Evolutionary conservation across 30 jellyfish, hydroid and myxozoan species (phyloP).

Genomic region (Chironex yamaguchii): DNA sequence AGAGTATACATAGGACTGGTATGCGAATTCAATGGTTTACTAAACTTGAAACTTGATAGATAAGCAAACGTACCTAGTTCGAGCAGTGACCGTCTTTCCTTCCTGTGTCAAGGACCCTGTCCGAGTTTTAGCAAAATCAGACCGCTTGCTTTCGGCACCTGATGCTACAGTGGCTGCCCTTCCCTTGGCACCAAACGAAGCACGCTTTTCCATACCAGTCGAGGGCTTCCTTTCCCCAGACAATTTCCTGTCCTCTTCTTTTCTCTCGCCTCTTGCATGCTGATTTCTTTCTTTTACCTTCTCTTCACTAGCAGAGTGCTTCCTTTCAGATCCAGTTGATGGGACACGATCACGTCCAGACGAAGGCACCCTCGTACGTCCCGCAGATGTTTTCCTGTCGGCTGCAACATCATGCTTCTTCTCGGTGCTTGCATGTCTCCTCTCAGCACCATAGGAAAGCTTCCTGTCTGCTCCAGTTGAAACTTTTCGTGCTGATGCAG

Average conservation of each 20-base stretch:
- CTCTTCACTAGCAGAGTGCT: neutral
- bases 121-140: conserved; percentile 51
- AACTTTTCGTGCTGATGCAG: neutral
- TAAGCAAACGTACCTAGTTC: conserved; percentile 54
- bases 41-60: too few species aligned
- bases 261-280: neutral
- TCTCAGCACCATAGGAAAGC: neutral
- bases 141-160: conserved; percentile 50
- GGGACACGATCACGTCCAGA: neutral
- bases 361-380: neutral
- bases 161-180: conserved; percentile 76
- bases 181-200: conserved; percentile 63
- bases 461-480: too few species aligned
- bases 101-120: conserved; percentile 45
- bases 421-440: neutral
- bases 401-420: neutral
- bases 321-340: neutral
- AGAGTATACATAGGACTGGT: too few species aligned
- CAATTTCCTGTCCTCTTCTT: neutral
- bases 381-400: neutral
- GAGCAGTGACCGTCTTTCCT: neutral
- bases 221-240: conserved; percentile 14
- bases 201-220: conserved; percentile 50
- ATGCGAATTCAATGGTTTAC: too few species aligned
- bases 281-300: too few species aligned